Percentiles rank a stretch among this genome's conserved stretches.
These are phyloP conservation scores for Cataglyphis albicans DNA, from an alignment of 2,888 invertebrate species.

Conservation along the genomic window DNA sequence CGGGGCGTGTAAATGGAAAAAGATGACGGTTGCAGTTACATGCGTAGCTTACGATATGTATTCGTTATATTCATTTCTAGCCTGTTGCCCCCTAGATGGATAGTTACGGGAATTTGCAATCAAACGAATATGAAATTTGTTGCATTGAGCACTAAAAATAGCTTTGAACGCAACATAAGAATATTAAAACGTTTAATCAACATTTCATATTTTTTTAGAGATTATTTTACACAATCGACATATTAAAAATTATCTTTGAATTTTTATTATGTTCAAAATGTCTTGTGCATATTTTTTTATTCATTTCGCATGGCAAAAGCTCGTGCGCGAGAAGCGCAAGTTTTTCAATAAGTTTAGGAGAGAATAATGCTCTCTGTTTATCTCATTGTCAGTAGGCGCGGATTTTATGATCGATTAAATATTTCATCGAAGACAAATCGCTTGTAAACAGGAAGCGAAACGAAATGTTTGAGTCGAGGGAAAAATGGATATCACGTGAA, in stretches of 20 bases:
- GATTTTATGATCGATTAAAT: conserved; percentile 67
- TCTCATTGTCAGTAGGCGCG: neutral
- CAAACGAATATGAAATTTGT: conserved; percentile 26
- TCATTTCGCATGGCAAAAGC: neutral
- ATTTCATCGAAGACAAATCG: conserved; percentile 26
- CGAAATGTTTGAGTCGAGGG: neutral
- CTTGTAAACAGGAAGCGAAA: conserved; percentile 28
- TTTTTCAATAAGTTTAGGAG: conserved; percentile 58
- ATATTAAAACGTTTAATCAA: neutral
- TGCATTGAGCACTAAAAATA: conserved; percentile 26
- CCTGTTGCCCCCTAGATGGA: neutral
- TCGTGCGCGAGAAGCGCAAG: neutral
- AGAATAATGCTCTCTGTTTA: conserved; percentile 52
- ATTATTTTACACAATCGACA: conserved; percentile 1
- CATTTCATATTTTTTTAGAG: neutral
- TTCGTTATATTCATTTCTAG: conserved; percentile 13
- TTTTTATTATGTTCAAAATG: neutral
- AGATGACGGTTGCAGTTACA: conserved; percentile 26
- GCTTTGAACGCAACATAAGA: neutral
- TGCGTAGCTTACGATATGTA: conserved; percentile 30
- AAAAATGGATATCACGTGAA: neutral
- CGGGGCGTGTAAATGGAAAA: conserved; percentile 32
- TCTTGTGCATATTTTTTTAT: neutral
- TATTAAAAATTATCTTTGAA: neutral
- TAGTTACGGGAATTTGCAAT: conserved; percentile 21